Base-by-base conservation (phyloP, 2,113 vertebrate species). In the Lophius piscatorius region DNA sequence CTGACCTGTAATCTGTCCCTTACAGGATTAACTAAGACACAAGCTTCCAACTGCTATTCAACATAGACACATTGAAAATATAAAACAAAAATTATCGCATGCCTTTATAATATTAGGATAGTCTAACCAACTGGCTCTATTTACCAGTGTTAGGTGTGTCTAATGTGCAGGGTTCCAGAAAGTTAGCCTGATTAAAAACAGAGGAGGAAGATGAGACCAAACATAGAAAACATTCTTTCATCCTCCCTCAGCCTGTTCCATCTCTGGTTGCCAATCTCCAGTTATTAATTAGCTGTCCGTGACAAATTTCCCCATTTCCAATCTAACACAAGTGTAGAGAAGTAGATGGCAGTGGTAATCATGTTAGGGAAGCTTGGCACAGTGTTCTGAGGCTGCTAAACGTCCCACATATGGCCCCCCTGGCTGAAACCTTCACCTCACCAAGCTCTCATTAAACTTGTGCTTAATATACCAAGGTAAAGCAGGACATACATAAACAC, bases 341-440 rank as follows among this genome's bases (percentile, higher is more conserved):
- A 92, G 93, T 88, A 92, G 93, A 94, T 92, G 92, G 92, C 90
- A 91, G 91, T 90, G 87, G 88, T 94, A 93, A 93, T 94, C 92
- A 92, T 95, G 93, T 94, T 94, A 95, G 94, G 89, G 90, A 95
- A 91, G 92, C 92, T 94, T 96, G 95, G 94, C 92, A 76, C 91
- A 85, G 83, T 91, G 94, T 94, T 96, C 94, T 94, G 94, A 94
- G 92, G 90, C 93, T 93, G 93, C 96, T 95, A 94, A 97, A 97
- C 94, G 93, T 91, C 92, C 92, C 91, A 94, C 95, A 96, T 98
- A 97, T 97, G 96, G 93, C 95, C 92, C 89, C n/a, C 89, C 93
- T 94, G 93, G 93, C 94, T 91, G 91, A 90, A 93, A 92, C 93
- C 94, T 88, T 91, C 92, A 95, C 94, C 93, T 94, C 92, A 80